These are phyloP conservation scores for Monochamus saltuarius DNA, from an alignment of 1,140 invertebrate species.

Conservation along the genomic window DNA sequence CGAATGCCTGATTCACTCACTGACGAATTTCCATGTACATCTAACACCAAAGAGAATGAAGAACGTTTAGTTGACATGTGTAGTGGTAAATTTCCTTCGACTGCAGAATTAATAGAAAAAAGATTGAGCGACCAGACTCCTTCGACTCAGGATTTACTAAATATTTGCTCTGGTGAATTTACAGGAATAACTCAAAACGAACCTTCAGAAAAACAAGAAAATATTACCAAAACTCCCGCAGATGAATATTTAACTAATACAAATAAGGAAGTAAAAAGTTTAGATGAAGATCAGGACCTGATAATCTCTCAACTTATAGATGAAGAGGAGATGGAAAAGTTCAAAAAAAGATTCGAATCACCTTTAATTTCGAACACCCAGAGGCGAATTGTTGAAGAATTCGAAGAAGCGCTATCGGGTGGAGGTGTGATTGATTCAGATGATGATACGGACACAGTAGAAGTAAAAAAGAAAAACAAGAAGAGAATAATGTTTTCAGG, in stretches of 20 bases:
- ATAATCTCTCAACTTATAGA: slow-evolving; percentile 47
- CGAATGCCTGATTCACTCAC: too few species aligned
- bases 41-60: too few species aligned
- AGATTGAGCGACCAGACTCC: not conserved
- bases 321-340: slow-evolving; percentile 47
- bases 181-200: slow-evolving; percentile 27
- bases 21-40: too few species aligned
- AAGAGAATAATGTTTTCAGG: slow-evolving; percentile 39
- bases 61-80: too few species aligned
- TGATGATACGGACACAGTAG: slow-evolving; percentile 34
- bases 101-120: too few species aligned
- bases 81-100: too few species aligned
- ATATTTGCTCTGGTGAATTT: slow-evolving; percentile 49
- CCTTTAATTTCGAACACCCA: slow-evolving; percentile 23
- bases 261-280: slow-evolving; percentile 35
- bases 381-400: slow-evolving; percentile 20
- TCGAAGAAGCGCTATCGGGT: slow-evolving; percentile 33
- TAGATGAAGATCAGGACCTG: slow-evolving; percentile 42
- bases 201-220: slow-evolving; percentile 7
- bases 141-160: slow-evolving; percentile 43
- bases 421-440: slow-evolving; percentile 44
- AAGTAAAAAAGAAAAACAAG: slow-evolving; percentile 28
- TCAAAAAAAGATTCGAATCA: slow-evolving; percentile 48
- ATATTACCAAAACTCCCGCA: not conserved
- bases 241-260: slow-evolving; percentile 8